Base-by-base conservation (phyloP, 2,797 vertebrate genomes). In the Tadarida brasiliensis region DNA sequence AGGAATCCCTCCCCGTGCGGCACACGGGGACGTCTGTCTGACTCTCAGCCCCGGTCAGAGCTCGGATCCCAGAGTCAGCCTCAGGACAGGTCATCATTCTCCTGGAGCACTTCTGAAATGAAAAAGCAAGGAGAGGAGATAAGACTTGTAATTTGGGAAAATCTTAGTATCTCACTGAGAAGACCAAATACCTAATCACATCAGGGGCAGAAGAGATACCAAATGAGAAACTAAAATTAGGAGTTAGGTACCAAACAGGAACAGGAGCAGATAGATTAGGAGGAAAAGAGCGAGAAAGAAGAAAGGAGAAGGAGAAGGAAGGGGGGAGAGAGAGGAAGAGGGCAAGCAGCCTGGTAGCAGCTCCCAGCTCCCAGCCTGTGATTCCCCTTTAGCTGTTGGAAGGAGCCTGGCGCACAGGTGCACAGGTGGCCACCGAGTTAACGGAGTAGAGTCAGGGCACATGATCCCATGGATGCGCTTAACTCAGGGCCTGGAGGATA, bases 311-410 rank as follows among this genome's bases (percentile, higher is more conserved):
- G 44, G n/a, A 65, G 44, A 14, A 16, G 4, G 28, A 24, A 33
- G 56, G 11, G 39, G 24, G 9, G 7, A 26, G 26, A 65, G 14
- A 19, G 11, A 1, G 22, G 3, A 1, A 65, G 14, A 19, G 11
- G 1, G 22, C 4, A 1, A 6, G 16, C 9, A 49, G 39, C 85
- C n/a, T 12, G 26, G 19, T 5, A 0, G 26, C 5, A 14, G 30
- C 14, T 14, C 14, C 14, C 51, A 54, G 11, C 51, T 15, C 51
- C 14, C 22, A 26, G 63, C 73, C 10, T 11, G 2, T 15, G 17
- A 22, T 7, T 67, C 49, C 28, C 28, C 19, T 16, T 51, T 76
- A 16, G 44, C 35, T 16, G 2, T 28, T 28, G 56, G 5, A 11
- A 33, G 74, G n/a, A 81, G 16, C 28, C 26, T 90, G 65, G 15